Base-by-base conservation (phyloP, 2,113 vertebrate genomes). In the Scortum barcoo region DNA sequence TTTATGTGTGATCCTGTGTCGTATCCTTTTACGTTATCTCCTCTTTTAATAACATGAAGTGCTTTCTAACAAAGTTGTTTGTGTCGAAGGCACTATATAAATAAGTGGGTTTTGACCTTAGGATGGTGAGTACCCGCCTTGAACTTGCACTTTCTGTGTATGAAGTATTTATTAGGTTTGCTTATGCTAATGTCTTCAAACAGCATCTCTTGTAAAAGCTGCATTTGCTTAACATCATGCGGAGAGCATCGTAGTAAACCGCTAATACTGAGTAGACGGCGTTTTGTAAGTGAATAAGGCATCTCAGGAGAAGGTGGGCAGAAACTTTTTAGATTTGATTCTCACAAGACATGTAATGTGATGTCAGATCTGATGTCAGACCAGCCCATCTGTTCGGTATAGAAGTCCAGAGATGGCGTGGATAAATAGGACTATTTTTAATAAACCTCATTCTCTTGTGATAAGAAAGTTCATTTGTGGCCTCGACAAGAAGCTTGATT, bases 31-130 rank as follows among this genome's bases (percentile, higher is more conserved):
- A 73, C 58, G 28, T 33, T 72, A 17, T 42, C 63, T 40, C 50
- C 7, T 12, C 48, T 9, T 85, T 79, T 88, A 89, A 89, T 88
- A 87, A 78, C 63, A 79, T 22, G 6, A 81, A 87, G 71, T 87
- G 87, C 82, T 78, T 75, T 77, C 42, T 76, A 81, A 89, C 83
- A 80, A 85, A 89, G 81, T 84, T 86, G 80, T 85, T 79, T 62
- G 38, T 22, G 20, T 38, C 30, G 14, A 42, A 68, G 48, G 57
- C 66, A 20, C 67, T 62, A 19, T 72, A 78, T 84, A 72, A 86
- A 88, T 66, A 87, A 76, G 30, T 73, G 50, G 46, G 61, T 51
- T 51, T 7, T 78, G 62, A 82, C 74, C 57, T 79, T 83, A 65
- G 40, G 36, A 68, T 58, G 67, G 56, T 66, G 72, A 44, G 26